These are phyloP conservation scores for Danio choprae DNA, from an alignment of 2,797 vertebrate genomes.

Conservation along the genomic window DNA sequence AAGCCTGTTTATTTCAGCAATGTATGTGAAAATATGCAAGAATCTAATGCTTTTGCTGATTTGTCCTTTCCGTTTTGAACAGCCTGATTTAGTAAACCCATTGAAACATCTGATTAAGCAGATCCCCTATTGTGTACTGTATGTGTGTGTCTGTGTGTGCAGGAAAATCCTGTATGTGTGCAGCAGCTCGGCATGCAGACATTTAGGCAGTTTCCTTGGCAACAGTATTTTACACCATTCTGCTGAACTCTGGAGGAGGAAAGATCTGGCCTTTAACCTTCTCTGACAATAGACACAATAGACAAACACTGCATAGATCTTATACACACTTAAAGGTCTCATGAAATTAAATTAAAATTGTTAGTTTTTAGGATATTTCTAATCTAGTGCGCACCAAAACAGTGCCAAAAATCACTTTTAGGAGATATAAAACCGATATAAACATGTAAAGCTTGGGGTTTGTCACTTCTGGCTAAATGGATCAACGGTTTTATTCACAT, in stretches of 20 bases:
- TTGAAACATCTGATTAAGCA: slow-evolving; percentile 72
- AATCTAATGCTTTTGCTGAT: slow-evolving; percentile 23
- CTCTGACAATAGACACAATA: too few relatives aligned
- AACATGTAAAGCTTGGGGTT: too few relatives aligned
- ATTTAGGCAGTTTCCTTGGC: slow-evolving; percentile 76
- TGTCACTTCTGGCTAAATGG: too few relatives aligned
- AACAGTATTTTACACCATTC: slow-evolving; percentile 73
- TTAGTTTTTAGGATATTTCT: too few relatives aligned
- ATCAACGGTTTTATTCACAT: too few relatives aligned
- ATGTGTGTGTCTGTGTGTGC: slow-evolving; percentile 58
- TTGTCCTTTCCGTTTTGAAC: slow-evolving; percentile 58
- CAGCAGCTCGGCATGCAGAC: slow-evolving; percentile 66
- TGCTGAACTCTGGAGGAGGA: slow-evolving; percentile 63
- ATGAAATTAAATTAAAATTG: too few relatives aligned
- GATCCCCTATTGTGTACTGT: slow-evolving; percentile 54
- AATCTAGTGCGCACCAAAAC: too few relatives aligned
- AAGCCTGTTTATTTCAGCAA: not conserved
- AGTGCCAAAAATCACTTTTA: too few relatives aligned
- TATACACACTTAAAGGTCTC: too few relatives aligned
- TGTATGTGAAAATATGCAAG: not conserved
- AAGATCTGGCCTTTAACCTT: not conserved
- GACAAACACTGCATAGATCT: too few relatives aligned
- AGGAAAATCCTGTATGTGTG: slow-evolving; percentile 51
- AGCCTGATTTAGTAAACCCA: slow-evolving; percentile 65
- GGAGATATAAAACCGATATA: too few relatives aligned